Conservation (phyloP, 2,888 invertebrate species). For the Exephanes ischioxanthus region DNA sequence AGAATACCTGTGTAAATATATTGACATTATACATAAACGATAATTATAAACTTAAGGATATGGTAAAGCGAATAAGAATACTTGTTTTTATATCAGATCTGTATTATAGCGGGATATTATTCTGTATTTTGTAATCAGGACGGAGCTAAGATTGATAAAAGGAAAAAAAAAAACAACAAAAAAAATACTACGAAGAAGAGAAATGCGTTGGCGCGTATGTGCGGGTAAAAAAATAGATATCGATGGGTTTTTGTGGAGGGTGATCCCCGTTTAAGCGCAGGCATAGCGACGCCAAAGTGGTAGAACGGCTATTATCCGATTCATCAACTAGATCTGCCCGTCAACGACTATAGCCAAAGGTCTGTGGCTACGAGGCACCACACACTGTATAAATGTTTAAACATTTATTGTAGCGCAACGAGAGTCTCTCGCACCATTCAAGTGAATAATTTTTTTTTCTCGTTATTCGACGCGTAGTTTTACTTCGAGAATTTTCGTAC, state of each 20-base stretch:
- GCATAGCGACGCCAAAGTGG: conserved; percentile 17
- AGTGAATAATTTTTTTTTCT: conserved; percentile 46
- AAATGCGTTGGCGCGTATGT: conserved; percentile 42
- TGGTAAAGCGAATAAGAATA: conserved; percentile 81
- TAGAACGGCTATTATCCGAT: conserved; percentile 45
- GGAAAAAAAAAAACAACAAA: conserved; percentile 55
- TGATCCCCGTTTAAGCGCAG: conserved; percentile 29
- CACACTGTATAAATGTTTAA: conserved; percentile 68
- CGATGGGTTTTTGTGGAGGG: conserved; percentile 44
- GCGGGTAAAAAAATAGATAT: conserved; percentile 51
- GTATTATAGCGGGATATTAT: conserved; percentile 84
- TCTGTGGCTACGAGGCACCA: conserved; percentile 49
- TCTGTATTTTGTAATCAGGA: conserved; percentile 83
- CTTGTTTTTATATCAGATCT: conserved; percentile 84
- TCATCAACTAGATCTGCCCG: conserved; percentile 55
- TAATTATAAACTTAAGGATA: conserved; percentile 68
- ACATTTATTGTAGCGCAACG: conserved; percentile 69
- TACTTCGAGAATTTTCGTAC: not conserved
- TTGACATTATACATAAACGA: conserved; percentile 73
- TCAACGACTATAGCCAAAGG: conserved; percentile 54
- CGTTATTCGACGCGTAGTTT: not conserved
- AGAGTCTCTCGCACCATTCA: conserved; percentile 68
- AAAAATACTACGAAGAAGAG: conserved; percentile 13
- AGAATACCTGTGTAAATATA: conserved; percentile 82
- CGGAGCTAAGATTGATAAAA: conserved; percentile 75